A percentile compares a stretch with the other conserved stretches of the same genome.
Evolutionary conservation across 2,113 vertebrate genomes (phyloP).

Genomic region (Ovis canadensis): DNA sequence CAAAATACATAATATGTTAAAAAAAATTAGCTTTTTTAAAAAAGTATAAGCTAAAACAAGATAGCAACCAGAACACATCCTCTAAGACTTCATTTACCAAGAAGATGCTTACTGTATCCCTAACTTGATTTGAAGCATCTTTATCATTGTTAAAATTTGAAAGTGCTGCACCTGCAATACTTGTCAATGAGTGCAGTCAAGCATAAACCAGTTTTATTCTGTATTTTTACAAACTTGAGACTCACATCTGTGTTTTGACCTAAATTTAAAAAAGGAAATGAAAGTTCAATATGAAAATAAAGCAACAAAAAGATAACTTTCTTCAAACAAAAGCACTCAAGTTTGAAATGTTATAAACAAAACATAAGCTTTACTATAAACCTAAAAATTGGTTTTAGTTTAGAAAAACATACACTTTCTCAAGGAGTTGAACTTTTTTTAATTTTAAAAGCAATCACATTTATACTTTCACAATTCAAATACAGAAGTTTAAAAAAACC

Average conservation of each 20-base stretch:
- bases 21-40: not conserved
- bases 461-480: slow-evolving; percentile 13
- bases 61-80: not conserved
- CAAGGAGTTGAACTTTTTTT: not conserved
- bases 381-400: not conserved
- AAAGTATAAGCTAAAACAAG: not conserved
- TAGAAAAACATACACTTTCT: not conserved
- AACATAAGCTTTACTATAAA: not conserved
- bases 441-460: not conserved
- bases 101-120: not conserved
- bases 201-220: slow-evolving; percentile 17
- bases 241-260: slow-evolving; percentile 60
- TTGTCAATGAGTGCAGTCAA: slow-evolving; percentile 53
- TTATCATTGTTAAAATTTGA: not conserved
- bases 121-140: not conserved
- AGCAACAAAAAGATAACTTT: slow-evolving; percentile 69
- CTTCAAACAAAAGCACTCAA: slow-evolving; percentile 59
- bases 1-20: not conserved
- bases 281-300: slow-evolving; percentile 66
- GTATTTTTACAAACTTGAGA: slow-evolving; percentile 69
- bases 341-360: not conserved
- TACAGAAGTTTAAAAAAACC: not conserved
- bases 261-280: slow-evolving; percentile 72
- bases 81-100: not conserved
- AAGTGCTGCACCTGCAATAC: slow-evolving; percentile 20